These are phyloP conservation scores for Prorops nasuta DNA, from an alignment of 1,140 invertebrate genomes.

Conservation along the genomic window DNA sequence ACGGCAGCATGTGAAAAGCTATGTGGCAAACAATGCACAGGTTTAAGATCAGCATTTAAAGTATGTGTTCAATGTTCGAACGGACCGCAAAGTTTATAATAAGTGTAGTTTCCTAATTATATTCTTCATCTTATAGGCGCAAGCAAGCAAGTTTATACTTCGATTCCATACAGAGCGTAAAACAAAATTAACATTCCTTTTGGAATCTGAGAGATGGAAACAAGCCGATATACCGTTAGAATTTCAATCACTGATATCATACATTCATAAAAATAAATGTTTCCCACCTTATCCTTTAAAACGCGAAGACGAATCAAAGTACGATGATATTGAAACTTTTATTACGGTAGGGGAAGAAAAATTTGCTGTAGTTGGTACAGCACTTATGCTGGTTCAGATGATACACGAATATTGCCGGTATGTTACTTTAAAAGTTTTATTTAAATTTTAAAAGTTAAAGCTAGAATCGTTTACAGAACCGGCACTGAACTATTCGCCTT, in stretches of 20 bases:
- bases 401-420: constrained; percentile 88
- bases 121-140: constrained; percentile 44
- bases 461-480: constrained; percentile 42
- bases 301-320: constrained; percentile 43
- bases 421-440: not conserved
- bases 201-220: constrained; percentile 93
- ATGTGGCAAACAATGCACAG: constrained; percentile 76
- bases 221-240: constrained; percentile 86
- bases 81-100: no score
- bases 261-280: constrained; percentile 46
- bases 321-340: constrained; percentile 34
- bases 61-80: no score
- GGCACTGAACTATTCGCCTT: constrained; percentile 63
- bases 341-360: constrained; percentile 78
- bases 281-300: constrained; percentile 53
- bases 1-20: constrained; percentile 73
- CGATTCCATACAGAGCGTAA: constrained; percentile 88
- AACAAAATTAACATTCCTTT: constrained; percentile 75
- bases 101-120: constrained; percentile 5
- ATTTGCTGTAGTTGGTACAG: constrained; percentile 82
- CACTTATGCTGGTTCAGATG: constrained; percentile 82
- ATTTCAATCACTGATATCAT: constrained; percentile 75
- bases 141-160: constrained; percentile 88
- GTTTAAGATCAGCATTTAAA: constrained; percentile 80
- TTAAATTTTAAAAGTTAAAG: not conserved